These are phyloP conservation scores for Apodemus speciosus DNA, from an alignment of 2,113 vertebrate species.

Conservation along the genomic window DNA sequence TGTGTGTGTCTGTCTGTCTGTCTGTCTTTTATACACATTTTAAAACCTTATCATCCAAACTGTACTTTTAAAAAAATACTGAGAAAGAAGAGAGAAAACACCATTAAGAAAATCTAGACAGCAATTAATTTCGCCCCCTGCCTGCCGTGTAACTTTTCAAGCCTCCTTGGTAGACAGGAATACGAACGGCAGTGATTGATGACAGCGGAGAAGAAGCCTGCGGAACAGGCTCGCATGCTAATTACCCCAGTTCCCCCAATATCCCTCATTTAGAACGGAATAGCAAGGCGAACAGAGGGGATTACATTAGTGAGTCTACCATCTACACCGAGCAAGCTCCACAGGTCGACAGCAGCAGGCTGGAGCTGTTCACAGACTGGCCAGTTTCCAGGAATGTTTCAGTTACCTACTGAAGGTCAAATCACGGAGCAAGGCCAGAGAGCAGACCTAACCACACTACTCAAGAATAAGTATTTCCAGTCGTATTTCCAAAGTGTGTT, in stretches of 20 bases:
- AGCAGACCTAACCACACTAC: not conserved
- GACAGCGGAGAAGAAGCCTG: not conserved
- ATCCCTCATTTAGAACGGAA: constrained; percentile 26
- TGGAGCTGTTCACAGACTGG: not conserved
- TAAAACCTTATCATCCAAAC: constrained; percentile 18
- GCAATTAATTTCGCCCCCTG: constrained; percentile 57
- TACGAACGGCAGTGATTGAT: constrained; percentile 1
- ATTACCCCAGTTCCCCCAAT: constrained; percentile 36
- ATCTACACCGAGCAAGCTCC: accelerated
- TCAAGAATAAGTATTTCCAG: not conserved
- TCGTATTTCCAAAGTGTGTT: not conserved
- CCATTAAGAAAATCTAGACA: constrained; percentile 46
- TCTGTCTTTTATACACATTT: not conserved
- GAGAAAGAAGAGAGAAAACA: not conserved
- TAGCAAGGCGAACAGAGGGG: not conserved
- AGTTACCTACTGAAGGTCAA: not conserved
- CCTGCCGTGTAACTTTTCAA: constrained; percentile 30
- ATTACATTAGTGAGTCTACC: not conserved
- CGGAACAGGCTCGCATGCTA: constrained; percentile 3
- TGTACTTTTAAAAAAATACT: not conserved
- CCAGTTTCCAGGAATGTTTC: not conserved
- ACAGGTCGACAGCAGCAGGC: not conserved
- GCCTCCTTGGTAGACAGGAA: constrained; percentile 39
- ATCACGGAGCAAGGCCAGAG: not conserved
- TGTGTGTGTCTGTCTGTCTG: not conserved